Conservation (phyloP, 1,140 invertebrate species). For the Centruroides vittatus region DNA sequence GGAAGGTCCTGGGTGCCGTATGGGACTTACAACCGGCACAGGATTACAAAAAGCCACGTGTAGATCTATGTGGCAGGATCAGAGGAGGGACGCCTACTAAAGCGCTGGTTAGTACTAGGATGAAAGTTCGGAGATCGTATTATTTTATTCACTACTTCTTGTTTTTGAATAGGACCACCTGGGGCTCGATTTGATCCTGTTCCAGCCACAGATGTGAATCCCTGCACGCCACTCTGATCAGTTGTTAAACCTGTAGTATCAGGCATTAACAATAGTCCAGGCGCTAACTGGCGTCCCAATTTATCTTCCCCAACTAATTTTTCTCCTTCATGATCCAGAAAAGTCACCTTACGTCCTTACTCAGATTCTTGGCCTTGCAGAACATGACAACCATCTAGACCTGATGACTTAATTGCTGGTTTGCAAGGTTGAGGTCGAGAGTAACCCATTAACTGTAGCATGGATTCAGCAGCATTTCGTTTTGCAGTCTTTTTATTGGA, state of each 20-base stretch:
- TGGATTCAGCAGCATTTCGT: conserved; percentile 74
- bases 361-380: conserved; percentile 38
- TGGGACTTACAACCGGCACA: no score
- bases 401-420: conserved; percentile 38
- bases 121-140: no score
- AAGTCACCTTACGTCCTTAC: conserved; percentile 20
- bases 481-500: conserved; percentile 92
- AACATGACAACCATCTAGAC: conserved; percentile 20
- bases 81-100: no score
- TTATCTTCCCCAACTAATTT: conserved; percentile 16
- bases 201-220: conserved; percentile 7
- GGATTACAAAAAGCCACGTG: no score
- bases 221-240: conserved; percentile 11
- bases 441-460: conserved; percentile 52
- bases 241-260: conserved; percentile 19
- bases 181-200: conserved; percentile 13
- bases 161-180: conserved; percentile 11
- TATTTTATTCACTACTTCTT: conserved; percentile 19
- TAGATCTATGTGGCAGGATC: no score
- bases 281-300: conserved; percentile 51
- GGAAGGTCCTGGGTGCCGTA: no score
- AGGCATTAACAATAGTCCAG: conserved; percentile 55
- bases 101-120: no score
- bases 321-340: conserved; percentile 21
- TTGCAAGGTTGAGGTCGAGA: conserved; percentile 37